Conservation (phyloP, 2,888 invertebrate species). For the Pterostichus niger region DNA sequence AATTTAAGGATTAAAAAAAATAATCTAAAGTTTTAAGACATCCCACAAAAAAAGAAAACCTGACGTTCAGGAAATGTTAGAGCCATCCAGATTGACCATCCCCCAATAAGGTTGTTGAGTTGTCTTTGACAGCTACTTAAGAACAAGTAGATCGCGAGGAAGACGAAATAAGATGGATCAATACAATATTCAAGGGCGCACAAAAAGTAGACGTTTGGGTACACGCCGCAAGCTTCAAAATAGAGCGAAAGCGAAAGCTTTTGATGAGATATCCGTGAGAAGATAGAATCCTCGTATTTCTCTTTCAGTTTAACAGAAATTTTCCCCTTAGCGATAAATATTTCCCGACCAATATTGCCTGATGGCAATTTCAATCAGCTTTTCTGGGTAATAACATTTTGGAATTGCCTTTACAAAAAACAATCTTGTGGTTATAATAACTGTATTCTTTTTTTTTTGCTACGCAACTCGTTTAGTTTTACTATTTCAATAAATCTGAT, state of each 20-base stretch:
- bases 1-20: conserved; percentile 41
- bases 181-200: conserved; percentile 44
- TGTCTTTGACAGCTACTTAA: conserved; percentile 43
- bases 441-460: neutral
- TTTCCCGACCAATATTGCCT: conserved; percentile 41
- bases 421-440: conserved; percentile 11
- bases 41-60: neutral
- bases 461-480: conserved; percentile 1
- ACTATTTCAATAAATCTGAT: neutral
- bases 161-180: conserved; percentile 44
- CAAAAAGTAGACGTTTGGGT: conserved; percentile 21
- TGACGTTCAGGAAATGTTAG: conserved; percentile 20
- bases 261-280: conserved; percentile 37
- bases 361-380: conserved; percentile 39
- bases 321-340: conserved; percentile 42
- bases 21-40: conserved; percentile 39
- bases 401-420: conserved; percentile 34
- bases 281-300: conserved; percentile 25
- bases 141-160: conserved; percentile 48
- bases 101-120: conserved; percentile 12
- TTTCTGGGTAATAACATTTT: conserved; percentile 32
- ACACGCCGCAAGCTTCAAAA: conserved; percentile 25
- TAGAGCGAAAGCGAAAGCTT: conserved; percentile 45
- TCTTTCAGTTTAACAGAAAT: conserved; percentile 44
- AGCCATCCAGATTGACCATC: conserved; percentile 11